Conservation (phyloP, 2,113 vertebrate genomes). For the Pteropus alecto region DNA sequence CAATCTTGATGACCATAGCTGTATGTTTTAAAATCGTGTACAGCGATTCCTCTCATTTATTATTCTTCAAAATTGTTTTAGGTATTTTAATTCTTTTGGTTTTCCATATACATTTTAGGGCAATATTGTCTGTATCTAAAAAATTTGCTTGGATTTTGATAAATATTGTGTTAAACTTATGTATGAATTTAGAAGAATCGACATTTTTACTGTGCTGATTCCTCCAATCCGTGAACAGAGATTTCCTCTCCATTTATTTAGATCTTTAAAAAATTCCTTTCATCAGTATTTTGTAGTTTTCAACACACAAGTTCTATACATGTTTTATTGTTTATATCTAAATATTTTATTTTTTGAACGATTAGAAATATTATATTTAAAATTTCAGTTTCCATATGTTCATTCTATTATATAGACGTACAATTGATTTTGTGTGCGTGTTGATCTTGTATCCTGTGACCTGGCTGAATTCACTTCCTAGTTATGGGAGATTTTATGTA, state of each 20-base stretch:
- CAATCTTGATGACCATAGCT: background rate
- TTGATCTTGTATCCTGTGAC: background rate
- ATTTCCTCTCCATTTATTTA: background rate
- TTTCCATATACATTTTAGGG: background rate
- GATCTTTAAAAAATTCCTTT: background rate
- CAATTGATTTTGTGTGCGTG: background rate
- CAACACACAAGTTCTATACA: background rate
- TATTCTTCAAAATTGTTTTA: background rate
- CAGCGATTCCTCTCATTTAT: background rate
- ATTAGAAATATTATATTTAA: background rate
- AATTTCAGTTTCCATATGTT: background rate
- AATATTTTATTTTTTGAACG: background rate
- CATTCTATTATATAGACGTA: background rate
- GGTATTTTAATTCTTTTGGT: background rate
- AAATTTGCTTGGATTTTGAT: conserved; percentile 7
- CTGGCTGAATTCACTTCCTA: background rate
- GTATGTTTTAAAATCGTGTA: background rate
- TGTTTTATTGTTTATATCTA: background rate
- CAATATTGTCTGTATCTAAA: background rate
- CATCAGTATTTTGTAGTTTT: background rate
- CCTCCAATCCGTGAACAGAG: background rate
- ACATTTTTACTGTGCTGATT: background rate
- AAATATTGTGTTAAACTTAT: background rate
- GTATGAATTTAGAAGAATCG: background rate
- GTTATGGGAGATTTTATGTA: background rate